Evolutionary conservation across 2,113 vertebrate genomes (phyloP).

Genomic region (Solea solea): DNA sequence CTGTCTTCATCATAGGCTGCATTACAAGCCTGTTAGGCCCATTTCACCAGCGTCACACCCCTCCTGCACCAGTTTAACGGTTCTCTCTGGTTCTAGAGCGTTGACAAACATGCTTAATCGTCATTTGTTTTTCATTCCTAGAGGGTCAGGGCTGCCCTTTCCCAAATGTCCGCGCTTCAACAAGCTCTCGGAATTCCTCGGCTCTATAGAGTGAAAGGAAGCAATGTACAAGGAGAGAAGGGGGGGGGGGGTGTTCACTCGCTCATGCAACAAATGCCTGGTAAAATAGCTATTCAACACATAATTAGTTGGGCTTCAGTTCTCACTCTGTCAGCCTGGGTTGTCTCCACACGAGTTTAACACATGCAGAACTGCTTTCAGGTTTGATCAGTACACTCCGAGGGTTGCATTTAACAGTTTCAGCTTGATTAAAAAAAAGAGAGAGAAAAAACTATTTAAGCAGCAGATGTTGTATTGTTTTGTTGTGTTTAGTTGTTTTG

Average conservation of each 20-base stretch:
- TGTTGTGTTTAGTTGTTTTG: constrained; percentile 27
- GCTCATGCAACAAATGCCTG: constrained; percentile 61
- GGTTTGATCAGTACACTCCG: constrained; percentile 17
- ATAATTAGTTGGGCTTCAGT: constrained; percentile 64
- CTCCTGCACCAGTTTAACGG: constrained; percentile 36
- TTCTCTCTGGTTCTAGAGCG: constrained; percentile 56
- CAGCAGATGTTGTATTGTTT: constrained; percentile 7
- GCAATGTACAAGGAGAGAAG: constrained; percentile 34
- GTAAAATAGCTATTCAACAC: constrained; percentile 66
- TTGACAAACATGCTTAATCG: constrained; percentile 66
- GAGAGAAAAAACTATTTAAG: neutral
- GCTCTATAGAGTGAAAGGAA: constrained; percentile 69
- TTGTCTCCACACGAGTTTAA: constrained; percentile 36
- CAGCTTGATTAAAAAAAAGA: neutral
- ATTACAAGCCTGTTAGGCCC: constrained; percentile 33
- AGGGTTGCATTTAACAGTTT: constrained; percentile 25
- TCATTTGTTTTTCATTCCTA: constrained; percentile 43
- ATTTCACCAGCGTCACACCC: constrained; percentile 43
- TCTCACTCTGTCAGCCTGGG: constrained; percentile 21
- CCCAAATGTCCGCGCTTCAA: constrained; percentile 78
- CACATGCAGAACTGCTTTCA: constrained; percentile 22
- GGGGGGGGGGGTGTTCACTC: constrained; percentile 39
- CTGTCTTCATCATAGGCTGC: constrained; percentile 22
- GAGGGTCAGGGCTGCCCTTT: constrained; percentile 80
- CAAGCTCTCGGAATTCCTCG: constrained; percentile 80